Percentiles rank a stretch among this genome's conserved stretches.
Conservation (phyloP, 1,140 invertebrate genomes). For the Cydia pomonella region DNA sequence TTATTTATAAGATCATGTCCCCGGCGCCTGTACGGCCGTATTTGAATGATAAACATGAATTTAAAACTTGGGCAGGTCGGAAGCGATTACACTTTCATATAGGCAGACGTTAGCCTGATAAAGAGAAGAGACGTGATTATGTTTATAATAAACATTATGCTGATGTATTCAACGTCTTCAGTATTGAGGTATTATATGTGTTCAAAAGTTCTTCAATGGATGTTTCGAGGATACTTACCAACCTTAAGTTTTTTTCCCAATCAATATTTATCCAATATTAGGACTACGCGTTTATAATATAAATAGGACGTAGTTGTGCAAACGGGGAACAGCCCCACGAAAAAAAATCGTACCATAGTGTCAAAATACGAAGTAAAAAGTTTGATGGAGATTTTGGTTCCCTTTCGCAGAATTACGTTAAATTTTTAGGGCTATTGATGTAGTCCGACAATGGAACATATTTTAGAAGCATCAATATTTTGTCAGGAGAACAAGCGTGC, state of each 20-base stretch:
- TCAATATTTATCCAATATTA: no score
- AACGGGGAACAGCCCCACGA: no score
- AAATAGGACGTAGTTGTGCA: no score
- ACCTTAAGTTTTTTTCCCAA: no score
- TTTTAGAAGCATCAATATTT: neutral
- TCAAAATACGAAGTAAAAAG: no score
- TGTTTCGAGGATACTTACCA: neutral
- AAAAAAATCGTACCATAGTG: no score
- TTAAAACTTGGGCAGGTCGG: slow-evolving; percentile 9
- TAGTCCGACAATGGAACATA: neutral
- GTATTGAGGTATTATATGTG: neutral
- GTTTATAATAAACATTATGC: slow-evolving; percentile 3
- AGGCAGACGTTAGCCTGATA: slow-evolving; percentile 41
- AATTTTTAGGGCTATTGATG: no score
- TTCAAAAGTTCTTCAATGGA: neutral
- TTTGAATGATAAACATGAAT: slow-evolving; percentile 20
- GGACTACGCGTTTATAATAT: no score
- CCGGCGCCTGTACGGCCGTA: neutral
- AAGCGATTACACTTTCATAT: slow-evolving; percentile 24
- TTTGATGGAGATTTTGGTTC: no score
- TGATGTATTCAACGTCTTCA: slow-evolving; percentile 2
- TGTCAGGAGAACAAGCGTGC: slow-evolving; percentile 53
- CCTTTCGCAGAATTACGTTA: no score
- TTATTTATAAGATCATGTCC: slow-evolving; percentile 1
- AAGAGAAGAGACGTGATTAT: neutral